Conservation (phyloP, 2,113 vertebrate genomes). For the Phocoena phocoena region DNA sequence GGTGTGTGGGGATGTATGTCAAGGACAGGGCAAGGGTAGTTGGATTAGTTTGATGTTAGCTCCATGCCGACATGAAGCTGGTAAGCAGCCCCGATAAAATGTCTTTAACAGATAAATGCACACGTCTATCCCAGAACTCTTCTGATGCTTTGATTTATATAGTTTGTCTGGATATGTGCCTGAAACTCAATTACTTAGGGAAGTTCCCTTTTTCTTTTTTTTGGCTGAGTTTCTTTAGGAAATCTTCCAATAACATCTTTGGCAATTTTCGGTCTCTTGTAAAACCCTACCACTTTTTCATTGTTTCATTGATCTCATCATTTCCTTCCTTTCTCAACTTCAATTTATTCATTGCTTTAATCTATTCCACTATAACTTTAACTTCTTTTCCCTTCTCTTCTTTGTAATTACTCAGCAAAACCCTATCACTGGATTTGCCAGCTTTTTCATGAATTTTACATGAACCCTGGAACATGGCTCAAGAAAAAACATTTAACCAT, state of each 20-base stretch:
- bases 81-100: neutral
- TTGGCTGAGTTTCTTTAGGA: neutral
- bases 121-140: neutral
- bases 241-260: neutral
- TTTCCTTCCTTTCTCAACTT: neutral
- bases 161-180: neutral
- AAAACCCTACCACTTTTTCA: neutral
- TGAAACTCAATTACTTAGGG: neutral
- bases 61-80: neutral
- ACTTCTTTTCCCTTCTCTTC: neutral
- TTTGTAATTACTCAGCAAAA: neutral
- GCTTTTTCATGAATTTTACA: neutral
- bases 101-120: neutral
- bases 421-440: neutral
- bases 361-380: neutral
- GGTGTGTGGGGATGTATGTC: neutral
- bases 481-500: neutral
- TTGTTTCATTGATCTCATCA: neutral
- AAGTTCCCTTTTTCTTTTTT: neutral
- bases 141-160: neutral
- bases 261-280: neutral
- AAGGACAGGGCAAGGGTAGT: neutral
- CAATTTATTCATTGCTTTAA: neutral
- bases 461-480: neutral
- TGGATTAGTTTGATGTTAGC: neutral